These are phyloP conservation scores for Rhodophaea formosa DNA, from an alignment of 2,888 invertebrate species.

Conservation along the genomic window DNA sequence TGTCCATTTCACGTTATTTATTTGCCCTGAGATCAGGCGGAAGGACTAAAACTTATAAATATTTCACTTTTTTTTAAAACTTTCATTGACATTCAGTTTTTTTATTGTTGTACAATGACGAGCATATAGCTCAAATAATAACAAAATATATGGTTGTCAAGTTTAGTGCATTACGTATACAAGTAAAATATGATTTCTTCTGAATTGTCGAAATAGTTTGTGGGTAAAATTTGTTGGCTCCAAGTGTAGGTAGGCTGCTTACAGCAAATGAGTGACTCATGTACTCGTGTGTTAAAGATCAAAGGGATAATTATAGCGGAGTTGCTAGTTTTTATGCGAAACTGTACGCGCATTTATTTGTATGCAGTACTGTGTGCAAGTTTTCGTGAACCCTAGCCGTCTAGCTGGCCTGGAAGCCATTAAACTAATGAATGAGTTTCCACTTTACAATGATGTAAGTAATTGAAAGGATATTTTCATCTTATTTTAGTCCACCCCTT, in stretches of 20 bases:
- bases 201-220: too few species aligned
- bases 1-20: too few species aligned
- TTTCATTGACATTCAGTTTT: too few species aligned
- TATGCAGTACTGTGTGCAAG: neutral
- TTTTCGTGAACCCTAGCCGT: neutral
- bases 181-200: too few species aligned
- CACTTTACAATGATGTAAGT: neutral
- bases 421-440: constrained; percentile 18
- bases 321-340: constrained; percentile 45
- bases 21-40: too few species aligned
- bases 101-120: too few species aligned
- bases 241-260: constrained; percentile 30
- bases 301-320: constrained; percentile 51
- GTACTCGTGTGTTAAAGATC: constrained; percentile 47
- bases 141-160: too few species aligned
- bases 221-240: constrained; percentile 21
- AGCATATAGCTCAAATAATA: too few species aligned
- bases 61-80: too few species aligned
- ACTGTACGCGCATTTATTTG: constrained; percentile 23
- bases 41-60: too few species aligned
- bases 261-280: constrained; percentile 44
- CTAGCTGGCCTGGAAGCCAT: neutral
- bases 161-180: too few species aligned
- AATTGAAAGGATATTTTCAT: neutral
- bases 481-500: neutral